phyloP scores from a whole-genome alignment of 2,888 invertebrate genomes.

The Thera britannica region DNA sequence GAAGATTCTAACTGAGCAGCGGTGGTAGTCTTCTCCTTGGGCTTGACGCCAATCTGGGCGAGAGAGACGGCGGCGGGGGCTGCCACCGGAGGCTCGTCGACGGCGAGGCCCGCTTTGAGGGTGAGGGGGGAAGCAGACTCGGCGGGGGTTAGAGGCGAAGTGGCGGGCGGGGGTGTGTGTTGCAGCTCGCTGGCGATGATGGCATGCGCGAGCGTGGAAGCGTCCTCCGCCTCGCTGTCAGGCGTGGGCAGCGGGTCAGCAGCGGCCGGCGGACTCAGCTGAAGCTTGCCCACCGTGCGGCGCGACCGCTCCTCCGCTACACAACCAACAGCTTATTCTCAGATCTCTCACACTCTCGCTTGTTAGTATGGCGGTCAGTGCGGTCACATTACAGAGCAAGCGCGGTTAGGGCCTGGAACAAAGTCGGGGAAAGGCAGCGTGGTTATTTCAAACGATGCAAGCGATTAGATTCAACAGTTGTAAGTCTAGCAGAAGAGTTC shows the following conservation, averaged over 20 bases:
- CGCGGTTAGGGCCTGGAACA: constrained; percentile 86
- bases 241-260: constrained; percentile 77
- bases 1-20: constrained; percentile 77
- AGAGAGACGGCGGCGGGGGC: constrained; percentile 78
- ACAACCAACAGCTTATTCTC: constrained; percentile 79
- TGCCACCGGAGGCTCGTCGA: constrained; percentile 72
- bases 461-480: constrained; percentile 65
- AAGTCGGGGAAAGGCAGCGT: constrained; percentile 82
- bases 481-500: constrained; percentile 62
- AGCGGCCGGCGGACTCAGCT: constrained; percentile 69
- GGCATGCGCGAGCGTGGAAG: constrained; percentile 74
- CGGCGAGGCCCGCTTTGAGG: constrained; percentile 58
- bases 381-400: constrained; percentile 85
- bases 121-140: constrained; percentile 47
- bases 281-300: constrained; percentile 76
- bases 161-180: constrained; percentile 60
- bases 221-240: constrained; percentile 81
- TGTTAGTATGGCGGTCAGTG: constrained; percentile 82
- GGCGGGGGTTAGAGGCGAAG: constrained; percentile 52
- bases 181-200: constrained; percentile 80
- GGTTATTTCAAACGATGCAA: constrained; percentile 80
- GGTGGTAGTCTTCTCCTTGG: constrained; percentile 66
- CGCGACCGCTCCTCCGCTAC: constrained; percentile 83
- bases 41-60: constrained; percentile 77
- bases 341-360: constrained; percentile 55